Evolutionary conservation across 2,113 vertebrate genomes (phyloP).

Genomic region (Dolichallabes microphthalmus): DNA sequence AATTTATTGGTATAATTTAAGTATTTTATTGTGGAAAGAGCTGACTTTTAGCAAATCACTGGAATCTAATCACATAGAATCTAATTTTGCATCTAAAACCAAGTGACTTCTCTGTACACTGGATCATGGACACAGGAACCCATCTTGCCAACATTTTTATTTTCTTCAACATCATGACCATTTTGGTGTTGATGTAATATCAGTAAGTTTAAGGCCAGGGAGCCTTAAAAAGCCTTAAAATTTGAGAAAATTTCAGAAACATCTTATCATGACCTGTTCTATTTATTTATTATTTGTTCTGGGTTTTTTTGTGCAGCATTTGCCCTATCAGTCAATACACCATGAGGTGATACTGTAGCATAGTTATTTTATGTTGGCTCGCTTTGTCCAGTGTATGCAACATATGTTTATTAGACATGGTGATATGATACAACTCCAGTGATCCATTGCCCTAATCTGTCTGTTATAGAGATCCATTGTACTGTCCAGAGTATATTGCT

Average conservation of each 20-base stretch:
- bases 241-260: neutral
- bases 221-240: neutral
- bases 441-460: conserved; percentile 24
- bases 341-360: neutral
- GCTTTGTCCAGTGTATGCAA: neutral
- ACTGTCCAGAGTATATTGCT: conserved; percentile 40
- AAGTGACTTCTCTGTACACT: neutral
- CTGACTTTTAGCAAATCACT: neutral
- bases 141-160: neutral
- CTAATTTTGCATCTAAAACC: neutral
- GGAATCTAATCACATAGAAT: too few relatives aligned
- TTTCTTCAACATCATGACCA: neutral
- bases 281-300: neutral
- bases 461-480: conserved; percentile 37
- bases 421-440: conserved; percentile 19
- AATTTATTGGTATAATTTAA: neutral
- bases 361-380: conserved; percentile 25
- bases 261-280: neutral
- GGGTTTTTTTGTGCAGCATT: neutral
- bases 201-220: neutral
- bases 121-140: neutral
- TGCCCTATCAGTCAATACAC: neutral
- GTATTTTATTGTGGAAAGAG: neutral
- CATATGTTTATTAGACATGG: conserved; percentile 23
- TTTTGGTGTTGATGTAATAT: neutral